Conservation (phyloP, 2,113 vertebrate genomes). For the Thamnophis sirtalis region DNA sequence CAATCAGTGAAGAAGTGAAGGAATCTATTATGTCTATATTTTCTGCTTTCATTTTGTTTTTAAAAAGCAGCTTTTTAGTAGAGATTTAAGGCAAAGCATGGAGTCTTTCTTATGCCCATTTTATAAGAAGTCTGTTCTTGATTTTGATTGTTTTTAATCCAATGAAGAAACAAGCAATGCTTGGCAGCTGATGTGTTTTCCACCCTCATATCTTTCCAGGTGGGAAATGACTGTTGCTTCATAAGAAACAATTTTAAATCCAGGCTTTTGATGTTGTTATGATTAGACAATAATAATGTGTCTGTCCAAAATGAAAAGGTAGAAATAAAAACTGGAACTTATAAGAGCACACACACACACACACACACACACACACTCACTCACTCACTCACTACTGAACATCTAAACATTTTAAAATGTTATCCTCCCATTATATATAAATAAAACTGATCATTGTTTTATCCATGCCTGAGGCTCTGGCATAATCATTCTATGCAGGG, state of each 20-base stretch:
- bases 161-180: neutral
- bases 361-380: neutral
- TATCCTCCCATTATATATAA: neutral
- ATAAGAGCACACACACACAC: neutral
- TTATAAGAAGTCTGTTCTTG: neutral
- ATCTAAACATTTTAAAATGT: neutral
- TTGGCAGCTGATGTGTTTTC: neutral
- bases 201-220: neutral
- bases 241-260: neutral
- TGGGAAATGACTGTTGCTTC: neutral
- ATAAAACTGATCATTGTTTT: neutral
- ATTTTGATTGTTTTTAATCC: neutral
- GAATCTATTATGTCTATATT: neutral
- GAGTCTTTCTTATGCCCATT: neutral
- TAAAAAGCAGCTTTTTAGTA: neutral
- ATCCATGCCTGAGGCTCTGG: neutral
- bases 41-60: neutral
- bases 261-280: neutral
- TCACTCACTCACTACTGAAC: neutral
- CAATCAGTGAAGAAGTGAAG: neutral
- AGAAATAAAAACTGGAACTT: neutral
- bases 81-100: neutral
- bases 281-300: neutral
- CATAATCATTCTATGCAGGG: neutral
- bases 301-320: neutral